Evolutionary conservation across 30 jellyfish, hydroid and myxozoan species (phyloP).

Genomic region (Nemopilema nomurai): DNA sequence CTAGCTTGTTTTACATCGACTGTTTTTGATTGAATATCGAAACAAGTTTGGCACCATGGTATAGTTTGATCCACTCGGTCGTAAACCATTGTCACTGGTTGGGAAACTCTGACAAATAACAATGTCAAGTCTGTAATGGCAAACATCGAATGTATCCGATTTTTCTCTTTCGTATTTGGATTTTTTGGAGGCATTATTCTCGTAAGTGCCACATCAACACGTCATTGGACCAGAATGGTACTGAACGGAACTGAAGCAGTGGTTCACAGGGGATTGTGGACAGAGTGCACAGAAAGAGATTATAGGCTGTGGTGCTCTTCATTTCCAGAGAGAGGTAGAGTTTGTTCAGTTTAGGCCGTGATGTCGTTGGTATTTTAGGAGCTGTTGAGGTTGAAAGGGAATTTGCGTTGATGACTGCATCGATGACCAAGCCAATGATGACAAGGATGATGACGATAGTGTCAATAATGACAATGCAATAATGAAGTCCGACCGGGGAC

Average conservation of each 20-base stretch:
- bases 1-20: no score
- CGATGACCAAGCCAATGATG: not conserved
- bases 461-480: not conserved
- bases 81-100: not conserved
- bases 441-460: not conserved
- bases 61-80: no score
- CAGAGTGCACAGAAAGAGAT: conserved; percentile 41
- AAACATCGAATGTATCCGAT: conserved; percentile 42
- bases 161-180: conserved; percentile 48
- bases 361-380: not conserved
- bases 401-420: no score
- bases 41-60: no score
- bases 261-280: conserved; percentile 69
- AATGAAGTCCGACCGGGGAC: no score
- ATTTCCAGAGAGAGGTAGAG: not conserved
- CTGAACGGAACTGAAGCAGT: conserved; percentile 28
- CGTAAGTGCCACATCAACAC: conserved; percentile 55
- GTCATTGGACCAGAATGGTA: conserved; percentile 31
- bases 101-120: not conserved
- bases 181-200: conserved; percentile 44
- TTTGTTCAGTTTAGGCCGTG: not conserved
- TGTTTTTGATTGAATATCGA: no score
- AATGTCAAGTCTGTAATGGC: not conserved
- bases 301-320: not conserved
- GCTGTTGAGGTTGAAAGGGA: no score